Percentiles rank a stretch among this genome's conserved stretches.
These are phyloP conservation scores for Xyrauchen texanus DNA, from an alignment of 2,113 vertebrate genomes.

Conservation along the genomic window DNA sequence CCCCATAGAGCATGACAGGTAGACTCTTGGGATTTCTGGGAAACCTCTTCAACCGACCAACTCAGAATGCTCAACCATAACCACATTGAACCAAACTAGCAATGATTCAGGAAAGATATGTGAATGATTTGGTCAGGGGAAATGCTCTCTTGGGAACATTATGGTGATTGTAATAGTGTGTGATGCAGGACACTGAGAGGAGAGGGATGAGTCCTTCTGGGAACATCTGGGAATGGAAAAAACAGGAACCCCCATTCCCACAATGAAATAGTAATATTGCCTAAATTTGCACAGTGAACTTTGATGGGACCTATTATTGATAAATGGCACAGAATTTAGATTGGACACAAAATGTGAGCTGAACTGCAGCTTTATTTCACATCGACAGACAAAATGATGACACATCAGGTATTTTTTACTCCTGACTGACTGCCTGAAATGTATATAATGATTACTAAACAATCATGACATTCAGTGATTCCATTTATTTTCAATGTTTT, in stretches of 20 bases:
- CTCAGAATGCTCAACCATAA: not conserved
- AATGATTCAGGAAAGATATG: conserved; percentile 38
- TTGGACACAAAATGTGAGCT: not conserved
- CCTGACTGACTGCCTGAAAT: not conserved
- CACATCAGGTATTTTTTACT: not conserved
- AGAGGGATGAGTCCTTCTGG: conserved; percentile 18
- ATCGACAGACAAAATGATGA: conserved; percentile 8
- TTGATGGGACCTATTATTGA: not conserved
- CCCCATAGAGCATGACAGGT: conserved; percentile 43
- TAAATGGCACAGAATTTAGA: not conserved
- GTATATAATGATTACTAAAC: too few species aligned
- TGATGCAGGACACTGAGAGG: not conserved
- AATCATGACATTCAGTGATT: too few species aligned
- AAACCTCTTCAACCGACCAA: conserved; percentile 29
- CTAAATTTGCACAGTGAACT: not conserved
- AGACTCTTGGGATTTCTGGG: conserved; percentile 40
- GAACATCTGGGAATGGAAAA: conserved; percentile 31
- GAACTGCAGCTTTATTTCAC: not conserved
- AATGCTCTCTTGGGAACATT: conserved; percentile 38
- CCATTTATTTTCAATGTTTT: too few species aligned
- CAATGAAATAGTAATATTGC: not conserved
- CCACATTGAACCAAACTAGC: conserved; percentile 8
- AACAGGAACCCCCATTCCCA: conserved; percentile 27
- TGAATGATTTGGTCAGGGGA: conserved; percentile 35
- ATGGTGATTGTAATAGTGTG: conserved; percentile 45